Percentiles rank a stretch among this genome's conserved stretches.
These are phyloP conservation scores for Aptenodytes patagonicus DNA, from an alignment of 2,113 vertebrate genomes.

Conservation along the genomic window DNA sequence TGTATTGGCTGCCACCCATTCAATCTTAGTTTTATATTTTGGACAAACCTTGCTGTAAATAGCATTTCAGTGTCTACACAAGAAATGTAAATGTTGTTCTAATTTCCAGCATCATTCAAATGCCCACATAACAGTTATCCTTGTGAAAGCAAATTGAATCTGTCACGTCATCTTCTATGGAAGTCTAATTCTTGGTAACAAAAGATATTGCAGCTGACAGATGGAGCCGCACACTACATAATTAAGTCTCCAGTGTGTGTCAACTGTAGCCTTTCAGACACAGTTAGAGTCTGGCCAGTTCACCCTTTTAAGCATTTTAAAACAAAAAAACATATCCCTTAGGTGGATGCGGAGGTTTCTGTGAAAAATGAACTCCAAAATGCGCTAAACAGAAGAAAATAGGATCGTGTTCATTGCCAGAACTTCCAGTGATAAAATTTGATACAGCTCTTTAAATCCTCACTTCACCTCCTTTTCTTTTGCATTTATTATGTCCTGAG, in stretches of 20 bases:
- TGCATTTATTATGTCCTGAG: constrained; percentile 21
- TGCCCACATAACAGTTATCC: neutral
- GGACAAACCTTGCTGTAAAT: neutral
- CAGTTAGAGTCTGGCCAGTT: constrained; percentile 46
- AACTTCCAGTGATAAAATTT: neutral
- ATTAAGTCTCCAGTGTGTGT: constrained; percentile 53
- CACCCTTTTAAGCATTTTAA: neutral
- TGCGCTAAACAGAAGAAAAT: neutral
- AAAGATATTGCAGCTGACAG: constrained; percentile 61
- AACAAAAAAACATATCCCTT: neutral
- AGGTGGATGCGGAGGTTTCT: neutral
- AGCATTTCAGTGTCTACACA: neutral
- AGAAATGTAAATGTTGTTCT: neutral
- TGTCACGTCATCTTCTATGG: constrained; percentile 38
- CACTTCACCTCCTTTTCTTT: neutral
- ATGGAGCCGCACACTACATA: constrained; percentile 33
- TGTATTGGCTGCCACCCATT: neutral
- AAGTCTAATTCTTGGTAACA: constrained; percentile 48
- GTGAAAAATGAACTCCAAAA: neutral
- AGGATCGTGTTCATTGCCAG: neutral
- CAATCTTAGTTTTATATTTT: neutral
- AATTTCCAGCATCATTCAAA: constrained; percentile 35
- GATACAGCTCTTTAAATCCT: constrained; percentile 16
- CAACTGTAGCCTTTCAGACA: constrained; percentile 28
- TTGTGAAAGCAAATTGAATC: constrained; percentile 34